These are phyloP conservation scores for Phymastichus coffea DNA, from an alignment of 1,140 invertebrate species.

Conservation along the genomic window DNA sequence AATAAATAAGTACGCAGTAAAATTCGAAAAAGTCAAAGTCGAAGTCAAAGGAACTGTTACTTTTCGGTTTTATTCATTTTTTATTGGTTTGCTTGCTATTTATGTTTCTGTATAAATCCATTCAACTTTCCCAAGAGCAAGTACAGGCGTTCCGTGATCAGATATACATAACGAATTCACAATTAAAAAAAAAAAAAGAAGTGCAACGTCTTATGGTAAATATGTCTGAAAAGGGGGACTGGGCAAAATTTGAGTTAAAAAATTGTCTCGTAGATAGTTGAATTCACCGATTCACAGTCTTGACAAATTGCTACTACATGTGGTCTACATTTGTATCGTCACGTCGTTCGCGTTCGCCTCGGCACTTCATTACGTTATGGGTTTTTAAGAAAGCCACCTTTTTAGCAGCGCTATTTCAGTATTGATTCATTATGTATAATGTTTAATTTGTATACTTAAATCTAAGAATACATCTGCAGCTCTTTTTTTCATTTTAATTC, in stretches of 20 bases:
- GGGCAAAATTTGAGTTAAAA: constrained; percentile 18
- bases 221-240: constrained; percentile 12
- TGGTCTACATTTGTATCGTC: constrained; percentile 37
- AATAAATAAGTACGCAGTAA: constrained; percentile 1
- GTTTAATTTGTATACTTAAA: constrained; percentile 48
- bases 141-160: constrained; percentile 14
- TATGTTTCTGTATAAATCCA: constrained; percentile 21
- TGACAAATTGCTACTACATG: constrained; percentile 47
- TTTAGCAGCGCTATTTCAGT: constrained; percentile 46
- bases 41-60: constrained; percentile 6
- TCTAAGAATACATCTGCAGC: constrained; percentile 45
- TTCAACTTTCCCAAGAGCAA: constrained; percentile 17
- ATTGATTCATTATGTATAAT: constrained; percentile 47
- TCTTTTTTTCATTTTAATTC: no score
- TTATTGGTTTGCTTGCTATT: no score
- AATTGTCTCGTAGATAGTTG: constrained; percentile 20
- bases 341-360: background rate
- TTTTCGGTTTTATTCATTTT: background rate
- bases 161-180: no score
- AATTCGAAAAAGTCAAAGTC: constrained; percentile 2
- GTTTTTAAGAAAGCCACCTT: constrained; percentile 39
- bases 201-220: constrained; percentile 12
- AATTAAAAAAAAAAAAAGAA: constrained; percentile 28
- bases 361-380: constrained; percentile 16
- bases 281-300: constrained; percentile 45